phyloP scores from a whole-genome alignment of 1,140 invertebrate species.

The Aphaenogaster ashmeadi region DNA sequence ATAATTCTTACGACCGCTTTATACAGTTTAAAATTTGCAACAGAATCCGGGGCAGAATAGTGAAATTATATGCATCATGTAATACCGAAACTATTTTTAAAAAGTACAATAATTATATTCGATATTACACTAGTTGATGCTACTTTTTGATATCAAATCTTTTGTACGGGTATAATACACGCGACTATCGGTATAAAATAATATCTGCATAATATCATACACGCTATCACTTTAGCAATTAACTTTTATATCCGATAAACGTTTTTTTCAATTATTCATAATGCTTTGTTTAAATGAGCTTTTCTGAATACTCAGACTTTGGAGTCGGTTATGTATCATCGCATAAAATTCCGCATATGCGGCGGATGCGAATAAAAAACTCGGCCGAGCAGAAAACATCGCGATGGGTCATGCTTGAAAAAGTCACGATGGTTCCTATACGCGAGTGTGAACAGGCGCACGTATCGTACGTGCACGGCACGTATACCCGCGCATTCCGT shows the following conservation, averaged over 20 bases:
- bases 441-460: not conserved
- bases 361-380: not conserved
- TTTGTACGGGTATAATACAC: too few species aligned
- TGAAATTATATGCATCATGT: too few species aligned
- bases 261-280: constrained; percentile 23
- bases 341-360: not conserved
- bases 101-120: too few species aligned
- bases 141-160: too few species aligned
- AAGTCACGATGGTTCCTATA: constrained; percentile 24
- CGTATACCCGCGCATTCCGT: not conserved
- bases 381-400: not conserved
- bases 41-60: too few species aligned
- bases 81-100: too few species aligned
- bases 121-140: too few species aligned
- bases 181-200: not conserved
- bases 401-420: not conserved
- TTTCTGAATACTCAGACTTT: not conserved
- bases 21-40: too few species aligned
- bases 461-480: not conserved
- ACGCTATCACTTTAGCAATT: not conserved
- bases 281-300: not conserved
- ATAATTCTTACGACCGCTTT: too few species aligned
- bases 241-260: not conserved
- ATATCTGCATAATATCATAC: not conserved
- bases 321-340: not conserved